A percentile compares a stretch with the other conserved stretches of the same genome.
phyloP scores from a whole-genome alignment of 2,113 vertebrate genomes.

The Vombatus ursinus region DNA sequence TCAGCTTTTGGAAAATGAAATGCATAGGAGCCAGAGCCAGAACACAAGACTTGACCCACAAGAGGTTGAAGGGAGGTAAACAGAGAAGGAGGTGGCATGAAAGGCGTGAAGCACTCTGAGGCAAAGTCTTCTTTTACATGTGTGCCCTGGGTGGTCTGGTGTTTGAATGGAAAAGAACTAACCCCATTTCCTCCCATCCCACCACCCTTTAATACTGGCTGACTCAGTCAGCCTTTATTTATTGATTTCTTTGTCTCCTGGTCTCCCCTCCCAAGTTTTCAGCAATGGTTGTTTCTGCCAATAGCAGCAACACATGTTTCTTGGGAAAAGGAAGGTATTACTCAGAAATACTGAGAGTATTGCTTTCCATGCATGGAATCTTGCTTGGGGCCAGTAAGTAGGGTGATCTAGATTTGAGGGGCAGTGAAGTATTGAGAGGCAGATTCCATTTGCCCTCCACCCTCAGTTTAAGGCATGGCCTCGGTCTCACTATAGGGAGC shows the following conservation, averaged over 20 bases:
- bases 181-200: not conserved
- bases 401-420: not conserved
- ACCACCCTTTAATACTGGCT: not conserved
- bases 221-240: not conserved
- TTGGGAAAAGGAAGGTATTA: not conserved
- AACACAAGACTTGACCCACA: not conserved
- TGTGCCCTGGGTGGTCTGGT: not conserved
- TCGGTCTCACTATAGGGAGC: not conserved
- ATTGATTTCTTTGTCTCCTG: not conserved
- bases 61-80: not conserved
- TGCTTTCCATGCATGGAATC: not conserved
- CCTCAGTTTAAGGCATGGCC: not conserved
- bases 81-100: not conserved
- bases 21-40: not conserved
- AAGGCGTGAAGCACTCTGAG: not conserved
- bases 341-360: not conserved
- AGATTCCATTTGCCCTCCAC: slow-evolving; percentile 1
- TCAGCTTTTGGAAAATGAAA: not conserved
- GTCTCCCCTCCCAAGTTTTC: not conserved
- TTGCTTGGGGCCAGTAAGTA: not conserved
- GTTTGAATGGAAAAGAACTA: not conserved
- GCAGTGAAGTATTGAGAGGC: not conserved
- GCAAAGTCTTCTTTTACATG: not conserved
- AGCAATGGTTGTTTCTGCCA: not conserved
- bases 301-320: not conserved